A percentile compares a stretch with the other conserved stretches of the same genome.
These are phyloP conservation scores for Drosophila subpulchrella DNA, from an alignment of 1,140 invertebrate species.

Conservation along the genomic window DNA sequence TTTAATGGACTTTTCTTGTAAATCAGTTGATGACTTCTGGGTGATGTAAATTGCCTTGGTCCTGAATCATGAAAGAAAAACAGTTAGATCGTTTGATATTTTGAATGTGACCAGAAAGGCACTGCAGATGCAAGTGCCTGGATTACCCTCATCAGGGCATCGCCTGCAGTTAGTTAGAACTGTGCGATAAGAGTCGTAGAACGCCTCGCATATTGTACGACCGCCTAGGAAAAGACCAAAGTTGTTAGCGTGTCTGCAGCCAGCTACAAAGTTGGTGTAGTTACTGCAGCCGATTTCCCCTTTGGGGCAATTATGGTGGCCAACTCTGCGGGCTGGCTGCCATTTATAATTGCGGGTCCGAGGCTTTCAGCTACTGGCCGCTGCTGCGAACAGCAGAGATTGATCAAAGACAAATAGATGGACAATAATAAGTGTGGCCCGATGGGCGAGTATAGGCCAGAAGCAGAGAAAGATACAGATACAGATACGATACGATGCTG, in stretches of 20 bases:
- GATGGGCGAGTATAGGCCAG: conserved; percentile 25
- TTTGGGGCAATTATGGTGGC: conserved; percentile 45
- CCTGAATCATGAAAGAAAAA: conserved; percentile 2
- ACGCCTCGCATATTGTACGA: conserved; percentile 28
- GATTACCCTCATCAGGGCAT: conserved; percentile 44
- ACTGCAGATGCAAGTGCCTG: conserved; percentile 3
- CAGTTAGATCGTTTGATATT: conserved; percentile 35
- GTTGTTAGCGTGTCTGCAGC: conserved; percentile 35
- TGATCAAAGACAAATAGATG: conserved; percentile 54
- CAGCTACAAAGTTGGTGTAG: conserved; percentile 32
- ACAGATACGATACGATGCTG: conserved; percentile 17
- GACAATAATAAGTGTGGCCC: conserved; percentile 39
- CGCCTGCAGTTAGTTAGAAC: conserved; percentile 40
- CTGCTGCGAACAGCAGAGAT: conserved; percentile 18
- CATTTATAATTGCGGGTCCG: conserved; percentile 43
- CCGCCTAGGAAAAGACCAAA: neutral
- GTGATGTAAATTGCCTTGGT: neutral
- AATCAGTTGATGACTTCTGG: neutral
- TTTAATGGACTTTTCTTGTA: conserved; percentile 1
- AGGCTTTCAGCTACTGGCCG: conserved; percentile 40
- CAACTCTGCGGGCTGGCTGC: conserved; percentile 33
- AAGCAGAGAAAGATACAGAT: conserved; percentile 24
- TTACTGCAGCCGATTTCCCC: conserved; percentile 40
- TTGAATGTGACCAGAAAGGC: conserved; percentile 19
- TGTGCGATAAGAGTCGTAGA: conserved; percentile 48